Evolutionary conservation across 2,113 vertebrate genomes (phyloP), one percentile per base, ranked within the genome.

Genomic region (Ranitomeya imitator): DNA sequence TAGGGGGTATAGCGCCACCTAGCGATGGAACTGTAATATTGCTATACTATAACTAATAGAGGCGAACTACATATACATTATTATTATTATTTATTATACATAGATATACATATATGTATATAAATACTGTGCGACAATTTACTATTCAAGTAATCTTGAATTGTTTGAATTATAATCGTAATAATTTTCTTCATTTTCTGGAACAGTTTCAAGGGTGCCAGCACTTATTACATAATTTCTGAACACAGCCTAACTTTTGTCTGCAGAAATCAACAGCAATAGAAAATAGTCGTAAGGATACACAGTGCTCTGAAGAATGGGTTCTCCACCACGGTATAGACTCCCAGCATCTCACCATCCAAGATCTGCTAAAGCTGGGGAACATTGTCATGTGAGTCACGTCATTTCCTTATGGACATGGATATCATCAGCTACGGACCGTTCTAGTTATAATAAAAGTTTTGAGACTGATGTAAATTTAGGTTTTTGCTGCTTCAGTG

Each of bases 301-400:
- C 85, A 81, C 92, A 93, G 88, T 93, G 91, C 63, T 91, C 92
- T 0, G 92, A 93, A 84, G 93, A 94, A 4, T 97, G 95, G 96
- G 90, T 96, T 77, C 86, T 90, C 4, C 90, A 57, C 6, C 92
- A 92, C 90, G 92, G 92, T 85, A 90, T 96, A 86, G 92, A 94
- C 89, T 93, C 85, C 52, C 79, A 92, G 89, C 91, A 93, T 0
- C 93, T 97, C 87, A 94, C 94, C 5, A 31, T 96, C 15, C 80
- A 94, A 1, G 90, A 95, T 84, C 93, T 96, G 74, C 55, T 95
- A 10, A 92, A 90, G 7, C 86, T 92, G 74, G 91, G 92, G 90
- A 92, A 16, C 10, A 0, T 89, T 11, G 45, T 89, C 80, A 88
- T 87, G 92, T 95, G 91, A 95, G 94, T 95, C 13, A 37, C 52